Conservation (phyloP, 2,888 invertebrate species). For the Euzophera pinguis region DNA sequence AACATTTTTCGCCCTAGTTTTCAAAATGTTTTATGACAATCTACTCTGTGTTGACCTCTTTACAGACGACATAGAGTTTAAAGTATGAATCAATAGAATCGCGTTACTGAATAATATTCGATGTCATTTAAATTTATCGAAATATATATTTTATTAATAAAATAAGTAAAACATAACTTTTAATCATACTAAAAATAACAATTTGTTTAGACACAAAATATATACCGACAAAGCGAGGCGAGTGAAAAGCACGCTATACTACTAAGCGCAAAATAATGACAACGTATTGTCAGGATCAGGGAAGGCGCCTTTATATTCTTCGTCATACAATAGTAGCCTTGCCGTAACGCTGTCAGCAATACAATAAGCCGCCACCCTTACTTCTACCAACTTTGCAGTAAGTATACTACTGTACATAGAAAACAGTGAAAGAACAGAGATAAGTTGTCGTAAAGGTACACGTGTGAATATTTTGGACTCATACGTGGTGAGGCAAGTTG, state of each 20-base stretch:
- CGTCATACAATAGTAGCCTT: slow-evolving; percentile 65
- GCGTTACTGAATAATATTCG: too few relatives aligned
- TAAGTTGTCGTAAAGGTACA: not conserved
- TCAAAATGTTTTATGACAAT: too few relatives aligned
- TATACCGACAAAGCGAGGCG: not conserved
- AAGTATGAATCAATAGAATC: too few relatives aligned
- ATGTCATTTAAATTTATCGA: too few relatives aligned
- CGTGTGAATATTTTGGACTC: not conserved
- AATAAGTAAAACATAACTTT: too few relatives aligned
- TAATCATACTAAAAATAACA: too few relatives aligned
- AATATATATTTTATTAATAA: too few relatives aligned
- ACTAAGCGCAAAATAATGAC: slow-evolving; percentile 65
- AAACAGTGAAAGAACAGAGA: not conserved
- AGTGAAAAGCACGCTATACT: not conserved
- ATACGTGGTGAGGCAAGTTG: too few relatives aligned
- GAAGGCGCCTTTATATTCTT: slow-evolving; percentile 75
- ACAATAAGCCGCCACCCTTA: slow-evolving; percentile 66
- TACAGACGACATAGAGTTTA: too few relatives aligned
- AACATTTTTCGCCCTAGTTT: too few relatives aligned
- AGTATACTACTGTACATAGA: slow-evolving; percentile 25
- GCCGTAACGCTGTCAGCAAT: slow-evolving; percentile 70
- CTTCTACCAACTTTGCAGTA: slow-evolving; percentile 54
- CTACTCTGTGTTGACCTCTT: too few relatives aligned
- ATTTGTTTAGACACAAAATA: too few relatives aligned
- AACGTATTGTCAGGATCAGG: slow-evolving; percentile 65